A percentile compares a stretch with the other conserved stretches of the same genome.
Conservation (phyloP, 2,113 vertebrate genomes). For the Crotalus horridus region DNA sequence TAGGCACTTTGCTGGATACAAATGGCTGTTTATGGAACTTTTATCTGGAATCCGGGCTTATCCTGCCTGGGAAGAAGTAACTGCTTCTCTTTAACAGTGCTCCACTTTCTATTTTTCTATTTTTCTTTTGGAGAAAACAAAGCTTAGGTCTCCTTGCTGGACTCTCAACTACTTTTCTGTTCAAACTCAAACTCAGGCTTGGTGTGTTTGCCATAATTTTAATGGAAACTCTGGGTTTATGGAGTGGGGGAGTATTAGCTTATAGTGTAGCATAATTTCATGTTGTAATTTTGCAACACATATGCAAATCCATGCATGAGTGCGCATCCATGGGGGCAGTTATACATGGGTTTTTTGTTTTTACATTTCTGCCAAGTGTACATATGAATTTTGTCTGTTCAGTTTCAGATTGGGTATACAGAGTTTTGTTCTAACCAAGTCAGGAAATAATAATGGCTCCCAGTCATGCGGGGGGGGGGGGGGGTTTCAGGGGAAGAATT, state of each 20-base stretch:
- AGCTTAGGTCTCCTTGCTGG: neutral
- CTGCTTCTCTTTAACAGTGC: neutral
- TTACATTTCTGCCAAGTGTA: neutral
- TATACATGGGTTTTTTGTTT: neutral
- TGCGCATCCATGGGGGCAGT: neutral
- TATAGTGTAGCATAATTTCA: neutral
- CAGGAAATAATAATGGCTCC: neutral
- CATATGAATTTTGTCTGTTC: neutral
- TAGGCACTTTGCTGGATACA: constrained; percentile 4
- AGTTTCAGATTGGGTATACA: neutral
- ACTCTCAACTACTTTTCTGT: neutral
- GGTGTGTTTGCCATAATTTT: neutral
- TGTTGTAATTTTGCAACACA: neutral
- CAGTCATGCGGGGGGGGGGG: neutral
- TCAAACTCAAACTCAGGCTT: neutral
- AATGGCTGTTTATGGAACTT: neutral
- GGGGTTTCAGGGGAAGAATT: neutral
- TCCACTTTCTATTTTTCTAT: neutral
- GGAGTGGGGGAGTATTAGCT: neutral
- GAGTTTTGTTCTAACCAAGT: neutral
- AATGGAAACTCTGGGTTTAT: neutral
- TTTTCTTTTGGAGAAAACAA: neutral
- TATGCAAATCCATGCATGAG: neutral
- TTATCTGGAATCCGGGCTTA: neutral
- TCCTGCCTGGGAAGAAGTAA: neutral